A percentile compares a stretch with the other conserved stretches of the same genome.
Evolutionary conservation across 2,888 invertebrate species (phyloP).

Genomic region (Calameuta filiformis): DNA sequence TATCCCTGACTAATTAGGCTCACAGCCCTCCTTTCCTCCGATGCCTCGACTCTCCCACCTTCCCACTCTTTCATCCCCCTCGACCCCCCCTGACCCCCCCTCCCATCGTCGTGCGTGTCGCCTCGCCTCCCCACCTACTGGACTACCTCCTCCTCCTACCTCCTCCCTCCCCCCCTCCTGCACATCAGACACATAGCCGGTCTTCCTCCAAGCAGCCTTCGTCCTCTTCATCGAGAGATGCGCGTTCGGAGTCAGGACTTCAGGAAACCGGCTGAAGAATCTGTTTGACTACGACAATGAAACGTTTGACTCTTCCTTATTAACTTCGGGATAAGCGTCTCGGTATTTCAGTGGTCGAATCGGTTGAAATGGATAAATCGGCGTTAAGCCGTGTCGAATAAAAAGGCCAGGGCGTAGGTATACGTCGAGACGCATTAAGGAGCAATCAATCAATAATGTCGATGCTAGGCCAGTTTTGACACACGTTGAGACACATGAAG

Average conservation of each 20-base stretch:
- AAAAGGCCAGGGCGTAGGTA: not conserved
- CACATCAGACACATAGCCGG: not conserved
- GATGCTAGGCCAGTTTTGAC: not conserved
- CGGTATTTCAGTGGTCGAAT: constrained; percentile 29
- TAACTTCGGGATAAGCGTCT: constrained; percentile 29
- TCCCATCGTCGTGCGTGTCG: constrained; percentile 19
- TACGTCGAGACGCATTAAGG: not conserved
- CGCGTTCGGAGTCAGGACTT: not conserved
- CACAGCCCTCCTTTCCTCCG: constrained; percentile 38
- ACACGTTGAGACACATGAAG: not conserved
- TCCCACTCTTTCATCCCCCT: constrained; percentile 11
- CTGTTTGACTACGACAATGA: constrained; percentile 24
- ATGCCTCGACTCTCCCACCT: constrained; percentile 27
- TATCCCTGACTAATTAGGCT: constrained; percentile 65
- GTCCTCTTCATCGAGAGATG: not conserved
- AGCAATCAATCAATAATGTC: constrained; percentile 11
- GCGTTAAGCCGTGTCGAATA: not conserved
- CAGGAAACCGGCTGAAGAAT: not conserved
- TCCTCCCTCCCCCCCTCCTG: constrained; percentile 15
- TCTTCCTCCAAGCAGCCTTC: not conserved
- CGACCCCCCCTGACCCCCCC: constrained; percentile 1
- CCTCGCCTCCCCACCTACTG: constrained; percentile 3
- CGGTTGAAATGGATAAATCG: constrained; percentile 3
- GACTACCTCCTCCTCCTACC: constrained; percentile 10
- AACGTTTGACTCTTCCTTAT: constrained; percentile 21